A percentile compares a stretch with the other conserved stretches of the same genome.
phyloP scores from a whole-genome alignment of 2,888 invertebrate genomes.

The Melanchra persicariae region DNA sequence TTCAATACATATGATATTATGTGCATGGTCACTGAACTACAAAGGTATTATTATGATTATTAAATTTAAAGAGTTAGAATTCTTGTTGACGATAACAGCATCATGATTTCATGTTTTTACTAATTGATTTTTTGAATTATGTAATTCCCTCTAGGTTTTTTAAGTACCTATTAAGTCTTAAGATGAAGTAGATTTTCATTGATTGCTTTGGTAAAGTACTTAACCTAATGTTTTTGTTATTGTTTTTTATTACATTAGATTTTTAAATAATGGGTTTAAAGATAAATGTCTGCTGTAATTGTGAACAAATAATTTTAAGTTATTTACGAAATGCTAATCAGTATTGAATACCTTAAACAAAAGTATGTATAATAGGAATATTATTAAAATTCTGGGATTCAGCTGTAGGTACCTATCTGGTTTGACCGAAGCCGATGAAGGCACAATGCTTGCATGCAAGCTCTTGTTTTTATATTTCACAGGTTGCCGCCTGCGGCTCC shows the following conservation, averaged over 20 bases:
- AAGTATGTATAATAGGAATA: too few species aligned
- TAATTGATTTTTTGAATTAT: slow-evolving; percentile 41
- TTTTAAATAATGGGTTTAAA: too few species aligned
- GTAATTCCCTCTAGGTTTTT: not conserved
- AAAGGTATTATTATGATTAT: slow-evolving; percentile 90
- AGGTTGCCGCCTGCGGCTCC: too few species aligned
- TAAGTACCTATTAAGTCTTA: not conserved
- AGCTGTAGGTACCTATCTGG: too few species aligned
- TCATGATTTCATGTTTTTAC: not conserved
- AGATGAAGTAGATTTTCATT: not conserved
- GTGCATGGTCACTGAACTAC: slow-evolving; percentile 96
- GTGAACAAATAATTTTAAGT: too few species aligned
- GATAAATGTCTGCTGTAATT: too few species aligned
- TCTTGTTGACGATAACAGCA: slow-evolving; percentile 25
- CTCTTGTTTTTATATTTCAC: too few species aligned
- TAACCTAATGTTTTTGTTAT: not conserved
- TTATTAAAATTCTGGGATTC: too few species aligned
- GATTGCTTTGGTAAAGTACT: not conserved
- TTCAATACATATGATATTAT: slow-evolving; percentile 98
- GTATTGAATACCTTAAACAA: too few species aligned
- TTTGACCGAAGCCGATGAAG: too few species aligned
- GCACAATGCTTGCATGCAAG: too few species aligned
- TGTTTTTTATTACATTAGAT: not conserved
- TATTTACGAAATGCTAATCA: too few species aligned
- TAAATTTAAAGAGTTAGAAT: not conserved